Percentiles rank a stretch among this genome's conserved stretches.
Conservation (phyloP, 2,797 vertebrate genomes). For the Lates japonicus region DNA sequence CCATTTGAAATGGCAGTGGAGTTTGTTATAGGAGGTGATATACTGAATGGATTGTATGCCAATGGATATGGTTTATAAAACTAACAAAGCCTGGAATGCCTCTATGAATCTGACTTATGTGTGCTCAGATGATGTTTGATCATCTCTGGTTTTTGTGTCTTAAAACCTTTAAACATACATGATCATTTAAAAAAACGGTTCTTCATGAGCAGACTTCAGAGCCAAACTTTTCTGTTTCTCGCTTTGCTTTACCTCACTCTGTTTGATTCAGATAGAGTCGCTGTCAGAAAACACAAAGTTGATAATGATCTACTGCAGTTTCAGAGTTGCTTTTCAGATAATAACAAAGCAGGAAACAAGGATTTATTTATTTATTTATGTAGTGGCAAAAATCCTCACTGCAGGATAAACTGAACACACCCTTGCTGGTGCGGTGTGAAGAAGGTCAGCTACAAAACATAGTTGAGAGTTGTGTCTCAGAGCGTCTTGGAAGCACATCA, state of each 20-base stretch:
- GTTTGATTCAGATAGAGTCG: neutral
- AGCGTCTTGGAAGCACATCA: constrained; percentile 23
- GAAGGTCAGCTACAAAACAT: constrained; percentile 7
- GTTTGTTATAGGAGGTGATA: neutral
- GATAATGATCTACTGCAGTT: constrained; percentile 5
- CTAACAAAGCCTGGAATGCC: constrained; percentile 16
- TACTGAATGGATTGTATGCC: constrained; percentile 2
- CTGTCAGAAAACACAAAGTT: neutral
- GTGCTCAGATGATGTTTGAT: constrained; percentile 37
- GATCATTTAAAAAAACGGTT: neutral
- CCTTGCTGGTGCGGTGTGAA: constrained; percentile 28
- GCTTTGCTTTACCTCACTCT: neutral
- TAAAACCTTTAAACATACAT: constrained; percentile 9
- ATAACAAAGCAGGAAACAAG: neutral
- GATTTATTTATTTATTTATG: neutral
- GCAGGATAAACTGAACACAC: neutral
- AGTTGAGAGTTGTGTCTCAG: constrained; percentile 13
- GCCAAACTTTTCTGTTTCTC: neutral
- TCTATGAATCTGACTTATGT: constrained; percentile 28
- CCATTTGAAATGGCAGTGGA: neutral
- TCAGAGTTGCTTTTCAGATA: constrained; percentile 4
- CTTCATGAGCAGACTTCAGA: neutral
- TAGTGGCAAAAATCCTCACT: neutral
- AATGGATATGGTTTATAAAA: constrained; percentile 24
- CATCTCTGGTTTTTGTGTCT: constrained; percentile 34